These are phyloP conservation scores for Enhydra lutris DNA, from an alignment of 2,113 vertebrate genomes.

Conservation along the genomic window DNA sequence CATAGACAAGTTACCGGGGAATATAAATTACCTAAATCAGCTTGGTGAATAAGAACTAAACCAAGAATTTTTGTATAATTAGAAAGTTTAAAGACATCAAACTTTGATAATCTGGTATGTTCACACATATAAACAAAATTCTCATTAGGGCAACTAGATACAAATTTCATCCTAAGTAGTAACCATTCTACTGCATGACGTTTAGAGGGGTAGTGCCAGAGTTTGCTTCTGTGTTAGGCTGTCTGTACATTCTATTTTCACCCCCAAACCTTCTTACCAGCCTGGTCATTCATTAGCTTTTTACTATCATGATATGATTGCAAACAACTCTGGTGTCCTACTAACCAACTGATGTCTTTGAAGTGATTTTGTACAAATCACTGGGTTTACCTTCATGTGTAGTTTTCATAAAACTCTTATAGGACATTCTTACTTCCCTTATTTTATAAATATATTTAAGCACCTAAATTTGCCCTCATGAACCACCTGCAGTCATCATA, in stretches of 20 bases:
- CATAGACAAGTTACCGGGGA: background rate
- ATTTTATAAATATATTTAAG: background rate
- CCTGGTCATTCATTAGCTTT: background rate
- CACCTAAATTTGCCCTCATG: background rate
- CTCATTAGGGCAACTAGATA: background rate
- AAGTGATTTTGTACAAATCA: background rate
- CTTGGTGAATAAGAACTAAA: background rate
- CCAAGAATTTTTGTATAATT: background rate
- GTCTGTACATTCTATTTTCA: background rate
- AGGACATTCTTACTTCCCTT: background rate
- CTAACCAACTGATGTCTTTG: background rate
- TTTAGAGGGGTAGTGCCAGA: background rate
- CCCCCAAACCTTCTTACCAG: background rate
- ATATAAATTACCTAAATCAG: background rate
- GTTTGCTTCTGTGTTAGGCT: background rate
- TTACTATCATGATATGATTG: background rate
- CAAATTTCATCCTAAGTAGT: too few relatives aligned
- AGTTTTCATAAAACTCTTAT: background rate
- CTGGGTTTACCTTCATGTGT: background rate
- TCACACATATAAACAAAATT: background rate
- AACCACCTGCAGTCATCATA: background rate
- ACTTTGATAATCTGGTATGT: background rate
- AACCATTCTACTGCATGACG: accelerated
- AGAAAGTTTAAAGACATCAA: background rate
- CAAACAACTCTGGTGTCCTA: background rate